A percentile compares a stretch with the other conserved stretches of the same genome.
These are phyloP conservation scores for Odontophorus gujanensis DNA, from an alignment of 2,113 vertebrate genomes.

Conservation along the genomic window DNA sequence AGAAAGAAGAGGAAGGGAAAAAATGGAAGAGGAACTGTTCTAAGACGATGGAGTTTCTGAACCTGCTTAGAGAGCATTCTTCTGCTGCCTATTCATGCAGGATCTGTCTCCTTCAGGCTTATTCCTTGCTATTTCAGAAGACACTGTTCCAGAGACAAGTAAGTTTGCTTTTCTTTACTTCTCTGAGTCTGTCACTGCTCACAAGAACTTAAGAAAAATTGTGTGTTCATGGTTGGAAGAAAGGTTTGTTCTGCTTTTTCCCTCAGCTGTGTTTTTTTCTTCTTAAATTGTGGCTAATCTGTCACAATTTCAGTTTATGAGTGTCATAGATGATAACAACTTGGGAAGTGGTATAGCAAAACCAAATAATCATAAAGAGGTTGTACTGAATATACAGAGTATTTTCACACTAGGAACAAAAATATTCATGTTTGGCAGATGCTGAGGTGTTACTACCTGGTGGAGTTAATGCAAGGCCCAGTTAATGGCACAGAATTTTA, in stretches of 20 bases:
- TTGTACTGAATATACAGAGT: not conserved
- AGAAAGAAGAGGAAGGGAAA: not conserved
- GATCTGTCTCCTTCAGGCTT: not conserved
- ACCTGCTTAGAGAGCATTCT: not conserved
- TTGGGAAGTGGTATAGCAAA: not conserved
- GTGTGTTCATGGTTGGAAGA: not conserved
- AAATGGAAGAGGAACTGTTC: not conserved
- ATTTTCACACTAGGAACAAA: not conserved
- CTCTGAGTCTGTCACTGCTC: not conserved
- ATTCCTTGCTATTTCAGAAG: not conserved
- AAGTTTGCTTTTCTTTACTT: not conserved
- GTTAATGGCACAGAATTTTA: not conserved
- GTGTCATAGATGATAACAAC: not conserved
- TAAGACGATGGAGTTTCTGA: not conserved
- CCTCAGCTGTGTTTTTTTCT: not conserved
- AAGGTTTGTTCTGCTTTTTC: not conserved
- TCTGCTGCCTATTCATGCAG: not conserved
- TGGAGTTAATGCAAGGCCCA: not conserved
- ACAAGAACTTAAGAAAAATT: not conserved
- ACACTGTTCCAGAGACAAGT: not conserved
- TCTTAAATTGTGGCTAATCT: not conserved
- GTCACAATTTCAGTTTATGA: not conserved
- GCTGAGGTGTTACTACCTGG: not conserved
- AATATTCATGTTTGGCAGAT: not conserved
- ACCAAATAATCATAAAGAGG: not conserved